phyloP scores from a whole-genome alignment of 2,113 vertebrate species.

The Cynopterus brachyotis region DNA sequence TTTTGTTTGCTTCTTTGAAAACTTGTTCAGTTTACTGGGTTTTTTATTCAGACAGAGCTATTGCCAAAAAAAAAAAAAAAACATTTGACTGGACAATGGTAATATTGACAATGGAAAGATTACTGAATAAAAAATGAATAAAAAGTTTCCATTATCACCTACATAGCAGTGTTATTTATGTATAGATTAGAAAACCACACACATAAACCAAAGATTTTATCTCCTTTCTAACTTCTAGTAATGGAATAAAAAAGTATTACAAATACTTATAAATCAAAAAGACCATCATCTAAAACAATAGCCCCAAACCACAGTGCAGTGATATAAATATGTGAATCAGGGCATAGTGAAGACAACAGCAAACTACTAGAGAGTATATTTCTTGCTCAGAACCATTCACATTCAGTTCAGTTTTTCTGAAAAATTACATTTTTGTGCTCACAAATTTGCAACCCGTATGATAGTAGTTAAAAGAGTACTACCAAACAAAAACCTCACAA shows the following conservation, averaged over 20 bases:
- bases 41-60: constrained; percentile 41
- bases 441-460: not conserved
- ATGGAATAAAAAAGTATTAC: not conserved
- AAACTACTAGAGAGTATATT: not conserved
- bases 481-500: not conserved
- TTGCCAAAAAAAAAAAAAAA: constrained; percentile 33
- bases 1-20: constrained; percentile 40
- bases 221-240: not conserved
- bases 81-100: constrained; percentile 29
- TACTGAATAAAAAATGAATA: constrained; percentile 56
- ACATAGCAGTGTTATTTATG: constrained; percentile 62
- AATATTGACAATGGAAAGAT: constrained; percentile 53
- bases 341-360: not conserved
- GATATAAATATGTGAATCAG: not conserved
- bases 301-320: not conserved
- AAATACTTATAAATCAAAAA: constrained; percentile 15
- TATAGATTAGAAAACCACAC: constrained; percentile 56
- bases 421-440: not conserved
- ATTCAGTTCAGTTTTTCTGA: not conserved
- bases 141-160: constrained; percentile 57
- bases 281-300: not conserved
- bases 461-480: constrained; percentile 5
- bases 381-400: not conserved
- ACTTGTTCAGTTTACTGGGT: constrained; percentile 50
- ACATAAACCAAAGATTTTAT: constrained; percentile 78